Conservation (phyloP, 2,888 invertebrate genomes). For the Acronicta aceris region DNA sequence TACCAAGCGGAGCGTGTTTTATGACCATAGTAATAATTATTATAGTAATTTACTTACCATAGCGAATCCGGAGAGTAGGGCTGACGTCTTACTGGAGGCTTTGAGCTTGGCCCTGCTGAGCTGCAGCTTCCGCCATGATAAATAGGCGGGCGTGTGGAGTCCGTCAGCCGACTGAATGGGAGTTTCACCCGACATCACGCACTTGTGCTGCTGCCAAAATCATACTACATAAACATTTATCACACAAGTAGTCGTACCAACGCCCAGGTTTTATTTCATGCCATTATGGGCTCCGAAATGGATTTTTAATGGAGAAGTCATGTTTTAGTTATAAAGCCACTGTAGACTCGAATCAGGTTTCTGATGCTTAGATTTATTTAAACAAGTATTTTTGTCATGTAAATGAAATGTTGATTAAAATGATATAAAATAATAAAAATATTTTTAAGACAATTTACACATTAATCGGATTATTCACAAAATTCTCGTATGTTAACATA, state of each 20-base stretch:
- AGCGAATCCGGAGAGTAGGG: slow-evolving; percentile 98
- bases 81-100: slow-evolving; percentile 99
- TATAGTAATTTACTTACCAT: slow-evolving; percentile 92
- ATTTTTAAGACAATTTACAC: too few species aligned
- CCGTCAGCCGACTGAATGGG: slow-evolving; percentile 94
- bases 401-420: too few species aligned
- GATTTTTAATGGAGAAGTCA: slow-evolving; percentile 7
- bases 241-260: slow-evolving; percentile 1
- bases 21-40: neutral
- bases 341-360: neutral
- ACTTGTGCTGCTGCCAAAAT: slow-evolving; percentile 75
- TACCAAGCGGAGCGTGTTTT: slow-evolving; percentile 8
- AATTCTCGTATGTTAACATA: too few species aligned
- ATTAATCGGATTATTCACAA: too few species aligned
- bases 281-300: slow-evolving; percentile 9
- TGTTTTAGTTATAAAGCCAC: slow-evolving; percentile 5
- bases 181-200: slow-evolving; percentile 86
- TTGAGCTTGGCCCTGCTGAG: slow-evolving; percentile 99
- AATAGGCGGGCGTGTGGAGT: slow-evolving; percentile 94
- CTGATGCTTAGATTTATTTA: too few species aligned
- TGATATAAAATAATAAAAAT: too few species aligned
- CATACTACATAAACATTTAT: slow-evolving; percentile 28
- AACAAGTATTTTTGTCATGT: neutral
- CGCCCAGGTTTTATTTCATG: slow-evolving; percentile 18
- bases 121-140: slow-evolving; percentile 97